phyloP scores from a whole-genome alignment of 2,797 vertebrate genomes.

The Galagoides demidoff region DNA sequence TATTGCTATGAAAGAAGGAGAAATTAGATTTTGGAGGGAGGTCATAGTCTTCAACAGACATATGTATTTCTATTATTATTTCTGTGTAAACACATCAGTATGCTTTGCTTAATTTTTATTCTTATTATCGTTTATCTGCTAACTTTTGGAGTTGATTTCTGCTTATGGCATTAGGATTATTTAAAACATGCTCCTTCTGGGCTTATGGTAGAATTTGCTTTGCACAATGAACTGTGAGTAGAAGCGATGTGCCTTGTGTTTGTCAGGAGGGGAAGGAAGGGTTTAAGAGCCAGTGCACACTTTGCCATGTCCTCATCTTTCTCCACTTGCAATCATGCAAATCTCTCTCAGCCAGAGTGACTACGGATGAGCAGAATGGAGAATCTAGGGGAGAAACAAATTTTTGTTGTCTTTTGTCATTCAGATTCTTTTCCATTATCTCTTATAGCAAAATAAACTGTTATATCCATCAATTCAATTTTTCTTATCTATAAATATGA shows the following conservation, averaged over 20 bases:
- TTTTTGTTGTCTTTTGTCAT: not conserved
- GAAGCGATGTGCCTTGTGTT: not conserved
- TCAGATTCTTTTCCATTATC: not conserved
- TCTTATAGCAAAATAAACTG: not conserved
- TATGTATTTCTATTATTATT: not conserved
- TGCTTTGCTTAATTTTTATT: not conserved
- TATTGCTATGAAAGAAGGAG: not conserved
- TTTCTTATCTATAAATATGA: not conserved
- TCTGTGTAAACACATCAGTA: not conserved
- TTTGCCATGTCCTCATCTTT: not conserved
- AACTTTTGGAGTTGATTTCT: not conserved
- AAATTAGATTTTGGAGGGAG: not conserved
- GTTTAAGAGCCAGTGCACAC: not conserved
- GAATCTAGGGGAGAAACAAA: not conserved
- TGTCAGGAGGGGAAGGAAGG: not conserved
- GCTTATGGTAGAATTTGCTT: not conserved
- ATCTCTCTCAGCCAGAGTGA: not conserved
- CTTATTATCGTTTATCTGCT: not conserved
- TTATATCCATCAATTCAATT: not conserved
- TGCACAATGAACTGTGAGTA: not conserved
- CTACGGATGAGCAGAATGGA: not conserved
- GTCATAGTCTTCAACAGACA: not conserved
- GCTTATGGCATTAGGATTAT: not conserved
- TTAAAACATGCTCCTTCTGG: not conserved
- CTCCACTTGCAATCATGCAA: not conserved